Evolutionary conservation across 2,797 vertebrate genomes (phyloP).

Genomic region (Sebastes nivosus): DNA sequence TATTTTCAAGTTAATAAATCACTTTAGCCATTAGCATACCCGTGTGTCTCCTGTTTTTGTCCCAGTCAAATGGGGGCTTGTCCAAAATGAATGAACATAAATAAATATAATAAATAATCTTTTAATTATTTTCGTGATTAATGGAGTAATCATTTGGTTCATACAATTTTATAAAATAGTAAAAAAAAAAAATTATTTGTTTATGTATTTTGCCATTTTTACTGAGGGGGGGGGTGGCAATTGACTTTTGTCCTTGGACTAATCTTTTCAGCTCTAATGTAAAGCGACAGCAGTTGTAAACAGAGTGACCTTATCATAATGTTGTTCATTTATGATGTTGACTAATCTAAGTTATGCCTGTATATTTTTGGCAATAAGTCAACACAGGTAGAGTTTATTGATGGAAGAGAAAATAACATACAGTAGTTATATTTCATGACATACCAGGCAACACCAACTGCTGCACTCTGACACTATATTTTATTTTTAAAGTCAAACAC

Average conservation of each 20-base stretch:
- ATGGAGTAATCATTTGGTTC: too few species aligned
- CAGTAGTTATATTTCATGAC: not conserved
- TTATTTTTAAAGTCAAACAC: not conserved
- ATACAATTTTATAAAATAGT: too few species aligned
- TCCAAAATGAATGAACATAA: too few species aligned
- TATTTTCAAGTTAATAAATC: not conserved
- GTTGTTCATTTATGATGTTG: not conserved
- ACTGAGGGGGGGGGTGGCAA: rapidly evolving
- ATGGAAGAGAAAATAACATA: not conserved
- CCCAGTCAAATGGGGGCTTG: too few species aligned
- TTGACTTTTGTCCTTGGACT: too few species aligned
- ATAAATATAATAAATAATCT: too few species aligned
- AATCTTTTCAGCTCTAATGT: not conserved
- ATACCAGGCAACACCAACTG: not conserved
- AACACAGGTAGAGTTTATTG: not conserved
- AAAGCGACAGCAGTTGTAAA: not conserved
- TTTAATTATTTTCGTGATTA: too few species aligned
- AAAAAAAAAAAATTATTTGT: too few species aligned
- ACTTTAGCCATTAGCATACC: not conserved
- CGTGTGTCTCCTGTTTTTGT: not conserved
- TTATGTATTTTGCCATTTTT: too few species aligned
- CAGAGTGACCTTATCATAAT: not conserved
- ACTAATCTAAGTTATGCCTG: not conserved
- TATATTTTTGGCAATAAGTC: not conserved
- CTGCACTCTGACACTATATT: not conserved